A percentile compares a stretch with the other conserved stretches of the same genome.
phyloP scores from a whole-genome alignment of 1,140 invertebrate species.

The Thereuonema tuberculata region DNA sequence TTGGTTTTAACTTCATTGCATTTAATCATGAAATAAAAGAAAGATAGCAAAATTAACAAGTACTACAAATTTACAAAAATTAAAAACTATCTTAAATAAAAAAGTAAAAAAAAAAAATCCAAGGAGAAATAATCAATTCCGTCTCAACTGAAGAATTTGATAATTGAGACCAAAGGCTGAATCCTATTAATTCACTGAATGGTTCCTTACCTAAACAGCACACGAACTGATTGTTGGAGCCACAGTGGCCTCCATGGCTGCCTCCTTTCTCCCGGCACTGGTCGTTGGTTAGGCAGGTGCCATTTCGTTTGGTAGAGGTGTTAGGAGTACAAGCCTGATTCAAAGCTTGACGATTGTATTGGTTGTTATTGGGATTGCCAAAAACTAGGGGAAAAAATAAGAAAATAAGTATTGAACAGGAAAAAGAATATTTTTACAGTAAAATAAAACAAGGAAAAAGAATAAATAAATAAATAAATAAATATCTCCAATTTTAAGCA shows the following conservation, averaged over 20 bases:
- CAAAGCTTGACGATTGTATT: not conserved
- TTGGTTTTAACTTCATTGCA: not conserved
- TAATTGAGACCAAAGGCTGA: not conserved
- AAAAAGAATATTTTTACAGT: too few relatives aligned
- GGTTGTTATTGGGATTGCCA: not conserved
- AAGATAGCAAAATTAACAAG: too few relatives aligned
- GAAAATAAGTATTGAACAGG: too few relatives aligned
- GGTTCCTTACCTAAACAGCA: constrained; percentile 2
- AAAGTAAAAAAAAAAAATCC: too few relatives aligned
- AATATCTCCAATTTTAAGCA: too few relatives aligned
- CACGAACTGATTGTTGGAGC: not conserved
- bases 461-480: too few relatives aligned
- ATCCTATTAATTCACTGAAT: not conserved
- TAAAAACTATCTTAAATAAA: too few relatives aligned
- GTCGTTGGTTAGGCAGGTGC: not conserved
- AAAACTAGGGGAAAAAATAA: not conserved
- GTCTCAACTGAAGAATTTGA: not conserved
- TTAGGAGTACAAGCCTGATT: not conserved
- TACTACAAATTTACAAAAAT: too few relatives aligned
- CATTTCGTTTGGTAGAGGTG: not conserved
- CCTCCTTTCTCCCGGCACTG: not conserved
- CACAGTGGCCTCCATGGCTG: not conserved
- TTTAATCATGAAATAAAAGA: not conserved
- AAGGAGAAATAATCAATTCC: not conserved
- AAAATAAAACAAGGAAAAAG: too few relatives aligned